A percentile compares a stretch with the other conserved stretches of the same genome.
Conservation (phyloP, 2,113 vertebrate genomes). For the Salvelinus alpinus region DNA sequence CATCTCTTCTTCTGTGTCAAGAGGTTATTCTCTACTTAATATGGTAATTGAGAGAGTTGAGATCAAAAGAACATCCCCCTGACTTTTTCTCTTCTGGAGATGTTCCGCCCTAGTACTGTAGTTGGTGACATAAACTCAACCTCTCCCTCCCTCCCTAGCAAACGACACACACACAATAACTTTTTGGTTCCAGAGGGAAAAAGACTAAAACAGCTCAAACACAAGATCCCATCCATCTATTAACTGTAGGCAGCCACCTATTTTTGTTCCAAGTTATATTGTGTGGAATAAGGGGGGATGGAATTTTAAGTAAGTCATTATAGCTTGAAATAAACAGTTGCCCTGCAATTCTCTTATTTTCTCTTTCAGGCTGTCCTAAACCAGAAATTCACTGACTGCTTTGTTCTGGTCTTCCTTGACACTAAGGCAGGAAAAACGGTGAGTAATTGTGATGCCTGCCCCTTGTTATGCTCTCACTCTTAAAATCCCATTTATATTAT, state of each 20-base stretch:
- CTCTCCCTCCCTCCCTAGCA: neutral
- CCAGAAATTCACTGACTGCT: slow-evolving; percentile 98
- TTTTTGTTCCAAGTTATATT: neutral
- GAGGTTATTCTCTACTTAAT: slow-evolving; percentile 24
- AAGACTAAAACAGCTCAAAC: neutral
- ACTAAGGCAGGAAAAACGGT: slow-evolving; percentile 94
- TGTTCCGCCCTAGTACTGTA: neutral
- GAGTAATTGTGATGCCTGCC: slow-evolving; percentile 43
- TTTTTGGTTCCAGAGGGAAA: neutral
- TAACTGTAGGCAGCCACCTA: neutral
- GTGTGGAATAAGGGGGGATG: neutral
- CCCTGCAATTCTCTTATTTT: slow-evolving; percentile 14
- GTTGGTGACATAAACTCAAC: neutral
- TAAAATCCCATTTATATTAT: too few relatives aligned
- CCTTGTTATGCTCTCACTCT: neutral
- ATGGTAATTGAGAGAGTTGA: slow-evolving; percentile 21
- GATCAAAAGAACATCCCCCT: slow-evolving; percentile 21
- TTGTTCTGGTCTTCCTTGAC: slow-evolving; percentile 93
- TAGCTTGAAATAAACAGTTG: neutral
- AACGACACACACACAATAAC: neutral
- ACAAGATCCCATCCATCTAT: neutral
- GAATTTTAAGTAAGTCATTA: neutral
- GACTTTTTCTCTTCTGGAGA: neutral
- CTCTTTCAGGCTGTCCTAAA: slow-evolving; percentile 90
- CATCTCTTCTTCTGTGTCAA: slow-evolving; percentile 8